A percentile compares a stretch with the other conserved stretches of the same genome.
Evolutionary conservation across 2,113 vertebrate genomes (phyloP).

Genomic region (Poeciliopsis turrubarensis): DNA sequence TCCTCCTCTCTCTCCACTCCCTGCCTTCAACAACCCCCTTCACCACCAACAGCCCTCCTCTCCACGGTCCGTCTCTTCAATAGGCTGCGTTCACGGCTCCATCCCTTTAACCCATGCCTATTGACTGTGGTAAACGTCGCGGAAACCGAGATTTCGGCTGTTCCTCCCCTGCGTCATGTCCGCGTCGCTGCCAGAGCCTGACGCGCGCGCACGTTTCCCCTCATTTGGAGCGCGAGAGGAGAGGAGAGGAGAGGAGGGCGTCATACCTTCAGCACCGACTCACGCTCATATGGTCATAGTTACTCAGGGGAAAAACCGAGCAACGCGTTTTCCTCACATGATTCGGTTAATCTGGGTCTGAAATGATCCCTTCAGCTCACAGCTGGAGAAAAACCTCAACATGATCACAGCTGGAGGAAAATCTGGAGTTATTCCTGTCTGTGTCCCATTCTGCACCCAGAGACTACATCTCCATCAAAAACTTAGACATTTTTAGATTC

Average conservation of each 20-base stretch:
- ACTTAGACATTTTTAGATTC: too few species aligned
- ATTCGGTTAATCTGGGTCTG: constrained; percentile 47
- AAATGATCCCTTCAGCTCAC: constrained; percentile 42
- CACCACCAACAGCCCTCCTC: constrained; percentile 20
- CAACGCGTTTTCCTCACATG: constrained; percentile 36
- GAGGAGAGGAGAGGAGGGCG: constrained; percentile 32
- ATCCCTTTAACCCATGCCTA: constrained; percentile 58
- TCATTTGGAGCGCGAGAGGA: not conserved
- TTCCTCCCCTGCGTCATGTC: constrained; percentile 59
- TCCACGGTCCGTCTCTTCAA: constrained; percentile 28
- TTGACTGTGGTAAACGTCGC: constrained; percentile 38
- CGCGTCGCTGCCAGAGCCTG: constrained; percentile 22
- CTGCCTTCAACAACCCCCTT: constrained; percentile 10
- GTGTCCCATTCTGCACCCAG: not conserved
- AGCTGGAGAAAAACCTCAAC: constrained; percentile 44
- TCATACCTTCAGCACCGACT: constrained; percentile 39
- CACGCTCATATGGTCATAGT: constrained; percentile 34
- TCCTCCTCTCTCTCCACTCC: constrained; percentile 37
- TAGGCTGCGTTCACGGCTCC: constrained; percentile 27
- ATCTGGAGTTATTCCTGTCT: not conserved
- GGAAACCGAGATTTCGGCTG: constrained; percentile 50
- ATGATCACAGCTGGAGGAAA: constrained; percentile 39
- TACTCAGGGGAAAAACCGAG: not conserved
- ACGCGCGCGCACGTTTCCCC: not conserved
- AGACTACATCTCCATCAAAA: too few species aligned